phyloP scores from a whole-genome alignment of 2,797 vertebrate genomes.

The Anolis apletophallus region DNA sequence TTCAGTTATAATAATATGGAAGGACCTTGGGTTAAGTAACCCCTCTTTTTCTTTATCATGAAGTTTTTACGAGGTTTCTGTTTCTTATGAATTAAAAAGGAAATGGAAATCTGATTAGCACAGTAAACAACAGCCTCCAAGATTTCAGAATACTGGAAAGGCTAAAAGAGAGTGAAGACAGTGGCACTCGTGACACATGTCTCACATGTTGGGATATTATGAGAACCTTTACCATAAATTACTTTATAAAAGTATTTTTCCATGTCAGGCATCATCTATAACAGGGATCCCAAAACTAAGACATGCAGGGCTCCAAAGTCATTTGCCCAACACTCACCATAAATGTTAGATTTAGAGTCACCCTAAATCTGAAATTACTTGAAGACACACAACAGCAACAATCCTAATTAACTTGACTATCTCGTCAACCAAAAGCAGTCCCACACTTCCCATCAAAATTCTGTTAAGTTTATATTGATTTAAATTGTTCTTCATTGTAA shows the following conservation, averaged over 20 bases:
- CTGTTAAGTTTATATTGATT: too few relatives aligned
- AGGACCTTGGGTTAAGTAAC: not conserved
- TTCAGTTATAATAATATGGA: not conserved
- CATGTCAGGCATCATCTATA: not conserved
- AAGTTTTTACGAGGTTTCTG: not conserved
- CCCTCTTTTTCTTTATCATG: not conserved
- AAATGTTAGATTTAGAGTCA: too few relatives aligned
- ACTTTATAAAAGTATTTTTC: not conserved
- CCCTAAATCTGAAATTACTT: too few relatives aligned
- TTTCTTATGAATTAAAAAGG: not conserved
- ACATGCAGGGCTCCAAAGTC: too few relatives aligned
- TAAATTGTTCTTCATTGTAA: too few relatives aligned
- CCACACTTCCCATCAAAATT: too few relatives aligned
- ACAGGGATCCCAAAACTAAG: not conserved
- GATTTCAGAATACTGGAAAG: not conserved
- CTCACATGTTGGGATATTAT: not conserved
- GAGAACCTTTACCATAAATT: not conserved
- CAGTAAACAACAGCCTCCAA: not conserved
- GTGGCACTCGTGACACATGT: not conserved
- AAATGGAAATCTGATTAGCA: not conserved
- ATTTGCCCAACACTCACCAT: too few relatives aligned
- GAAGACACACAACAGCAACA: too few relatives aligned
- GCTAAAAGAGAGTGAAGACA: not conserved
- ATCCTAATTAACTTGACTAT: too few relatives aligned
- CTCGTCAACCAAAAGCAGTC: too few relatives aligned